Base-by-base conservation (phyloP, 2,888 invertebrate genomes). In the Heliconius hortense region DNA sequence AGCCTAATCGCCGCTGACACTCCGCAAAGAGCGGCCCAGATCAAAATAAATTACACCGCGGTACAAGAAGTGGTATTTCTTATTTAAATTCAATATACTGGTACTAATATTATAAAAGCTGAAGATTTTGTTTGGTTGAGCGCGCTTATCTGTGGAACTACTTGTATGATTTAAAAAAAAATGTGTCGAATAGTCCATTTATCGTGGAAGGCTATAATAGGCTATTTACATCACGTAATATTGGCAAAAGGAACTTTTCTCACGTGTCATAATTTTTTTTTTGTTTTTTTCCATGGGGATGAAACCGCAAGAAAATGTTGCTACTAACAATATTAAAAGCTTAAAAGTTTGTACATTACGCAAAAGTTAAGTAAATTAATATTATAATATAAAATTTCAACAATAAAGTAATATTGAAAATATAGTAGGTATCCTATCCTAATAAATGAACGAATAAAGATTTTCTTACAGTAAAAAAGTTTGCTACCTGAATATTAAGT, bases 1-100 rank as follows among this genome's bases (percentile, higher is more conserved):
- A 77, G 69, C 69, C 75, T 75, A 75, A 73, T 75, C 67, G 66
- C 35, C 43, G 73, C 69, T 73, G 75, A 77, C 75, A 73, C 66
- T 66, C 64, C 35, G 35, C 60, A 70, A 73, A 75, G 56, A 70
- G 70, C 73, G 48, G 70, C 26, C 53, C 60, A 63, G 66, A 63
- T 76, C 73, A 70, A 68, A 75, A 74, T 72, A 69, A 64, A 77
- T 72, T 75, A n/a, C 60, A 31, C 35, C 31, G 35, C 35, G 1
- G 48, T 48, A 68, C 15, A 5, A 31, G 31, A 53, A 53, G 28
- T 26, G 35, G 18, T 67, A 53, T 35, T 56, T 64, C 39, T 64
- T 56, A 66, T 56, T 56, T 31, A 48, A 48, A 7, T 48, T 48
- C 5, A 7, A 48, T 48, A 18, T 48, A 21, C 18, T 48, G 18